Evolutionary conservation across 2,797 vertebrate genomes (phyloP), one percentile per base, ranked within the genome.

Genomic region (Otus scops): DNA sequence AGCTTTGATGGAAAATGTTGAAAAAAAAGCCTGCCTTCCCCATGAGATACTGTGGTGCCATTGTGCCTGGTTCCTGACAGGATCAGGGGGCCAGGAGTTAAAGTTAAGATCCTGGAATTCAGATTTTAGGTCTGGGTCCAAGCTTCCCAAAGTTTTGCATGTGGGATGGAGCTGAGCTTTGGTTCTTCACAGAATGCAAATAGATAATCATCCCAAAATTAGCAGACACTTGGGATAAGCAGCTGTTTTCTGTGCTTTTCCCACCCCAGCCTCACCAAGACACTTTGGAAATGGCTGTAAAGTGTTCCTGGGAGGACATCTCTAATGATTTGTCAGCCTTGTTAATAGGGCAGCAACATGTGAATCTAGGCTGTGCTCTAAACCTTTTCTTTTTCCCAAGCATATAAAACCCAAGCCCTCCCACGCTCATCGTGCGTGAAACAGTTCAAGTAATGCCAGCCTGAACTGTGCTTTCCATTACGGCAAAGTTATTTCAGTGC

Each of bases 391-490:
- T 50, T 30, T 47, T 18, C 89, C 81, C 91, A 85, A 43, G 88
- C 77, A 68, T 81, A 88, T 86, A 92, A 94, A 96, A 91, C 36
- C 0, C 43, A 50, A 95, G 69, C 85, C 92, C 95, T 97, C 94
- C 96, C 95, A 96, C 39, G 5, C 81, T 84, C 56, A 13, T 63
- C 2, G 19, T 95, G 84, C 73, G 4, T 86, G 93, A 84, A 96
- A 28, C 73, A 56, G 87, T 85, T 94, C 93, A 75, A 93, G 80
- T 64, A 18, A 67, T 96, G 96, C 97, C 96, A 96, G 71, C 82
- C 88, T 90, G 65, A 82, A 38, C 91, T 85, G 86, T 88, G 92
- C 76, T 95, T 93, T 88, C 95, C 91, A 94, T 96, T 96, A 92
- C 85, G 93, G 74, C 48, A 60, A 32, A 76, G 68, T 80, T 91